Evolutionary conservation across 2,888 invertebrate genomes (phyloP).

Genomic region (Hypena proboscidalis): DNA sequence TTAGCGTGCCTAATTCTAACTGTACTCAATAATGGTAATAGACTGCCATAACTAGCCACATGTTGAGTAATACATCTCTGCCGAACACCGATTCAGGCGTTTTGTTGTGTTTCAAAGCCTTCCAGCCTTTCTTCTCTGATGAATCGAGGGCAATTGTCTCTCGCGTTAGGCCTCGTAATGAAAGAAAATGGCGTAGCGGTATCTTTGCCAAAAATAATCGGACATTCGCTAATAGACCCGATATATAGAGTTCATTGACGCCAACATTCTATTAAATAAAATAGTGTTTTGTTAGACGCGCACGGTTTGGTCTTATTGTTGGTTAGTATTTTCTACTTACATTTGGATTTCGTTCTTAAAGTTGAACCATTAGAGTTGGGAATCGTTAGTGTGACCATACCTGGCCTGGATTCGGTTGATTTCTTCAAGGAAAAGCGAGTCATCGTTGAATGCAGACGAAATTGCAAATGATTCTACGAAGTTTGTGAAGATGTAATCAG

Average conservation of each 20-base stretch:
- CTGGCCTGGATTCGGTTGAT: conserved; percentile 70
- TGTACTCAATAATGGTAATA: too few species aligned
- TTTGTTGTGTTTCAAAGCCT: conserved; percentile 2
- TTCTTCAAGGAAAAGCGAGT: conserved; percentile 65
- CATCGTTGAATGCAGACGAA: conserved; percentile 53
- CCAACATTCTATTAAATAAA: conserved; percentile 65
- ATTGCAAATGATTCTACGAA: conserved; percentile 39
- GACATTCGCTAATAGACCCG: conserved; percentile 50
- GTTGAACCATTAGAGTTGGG: conserved; percentile 41
- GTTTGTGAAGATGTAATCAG: conserved; percentile 22
- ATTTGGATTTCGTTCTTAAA: conserved; percentile 46
- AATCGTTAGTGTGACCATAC: conserved; percentile 32
- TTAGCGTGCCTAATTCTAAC: too few species aligned
- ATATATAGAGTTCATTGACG: conserved; percentile 61
- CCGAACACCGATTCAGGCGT: conserved; percentile 1
- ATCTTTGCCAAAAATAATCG: conserved; percentile 48
- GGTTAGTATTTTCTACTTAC: conserved; percentile 34
- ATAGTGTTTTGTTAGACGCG: conserved; percentile 60
- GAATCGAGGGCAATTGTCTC: conserved; percentile 35
- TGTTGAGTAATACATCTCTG: too few species aligned
- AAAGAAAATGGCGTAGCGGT: conserved; percentile 34
- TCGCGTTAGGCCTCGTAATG: conserved; percentile 18
- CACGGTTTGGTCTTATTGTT: conserved; percentile 65
- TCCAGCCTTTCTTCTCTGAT: conserved; percentile 23
- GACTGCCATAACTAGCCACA: too few species aligned